phyloP scores from a whole-genome alignment of 2,113 vertebrate species.

The Nothocercus julius region DNA sequence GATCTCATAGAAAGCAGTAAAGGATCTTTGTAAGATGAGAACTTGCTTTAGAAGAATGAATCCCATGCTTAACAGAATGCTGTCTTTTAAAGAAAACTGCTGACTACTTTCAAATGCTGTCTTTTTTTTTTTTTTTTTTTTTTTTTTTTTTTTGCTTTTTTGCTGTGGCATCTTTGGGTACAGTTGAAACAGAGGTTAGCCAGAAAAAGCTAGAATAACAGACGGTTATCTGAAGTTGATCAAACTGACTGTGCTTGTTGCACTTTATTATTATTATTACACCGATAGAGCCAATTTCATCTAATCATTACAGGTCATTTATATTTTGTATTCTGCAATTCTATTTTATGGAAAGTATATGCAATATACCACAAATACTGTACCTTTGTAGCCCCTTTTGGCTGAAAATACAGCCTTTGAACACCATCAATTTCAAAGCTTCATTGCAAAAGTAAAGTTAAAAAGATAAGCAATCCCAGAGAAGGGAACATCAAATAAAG shows the following conservation, averaged over 20 bases:
- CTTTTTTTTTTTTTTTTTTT: too few species aligned
- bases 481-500: not conserved
- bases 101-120: slow-evolving; percentile 12
- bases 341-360: not conserved
- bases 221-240: not conserved
- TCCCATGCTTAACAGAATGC: slow-evolving; percentile 44
- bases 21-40: slow-evolving; percentile 26
- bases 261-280: not conserved
- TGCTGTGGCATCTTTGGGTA: not conserved
- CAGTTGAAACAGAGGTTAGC: not conserved
- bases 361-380: not conserved
- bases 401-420: not conserved
- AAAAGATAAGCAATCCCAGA: not conserved
- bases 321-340: not conserved
- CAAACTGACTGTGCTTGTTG: not conserved
- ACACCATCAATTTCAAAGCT: not conserved
- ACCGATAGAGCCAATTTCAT: not conserved
- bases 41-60: slow-evolving; percentile 55
- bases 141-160: not conserved
- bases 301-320: not conserved
- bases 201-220: not conserved
- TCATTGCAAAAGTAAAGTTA: not conserved
- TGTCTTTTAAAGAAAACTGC: slow-evolving; percentile 19
- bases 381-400: not conserved
- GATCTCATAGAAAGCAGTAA: slow-evolving; percentile 32